phyloP scores from a whole-genome alignment of 2,888 invertebrate genomes.

The Byasa hedistus region DNA sequence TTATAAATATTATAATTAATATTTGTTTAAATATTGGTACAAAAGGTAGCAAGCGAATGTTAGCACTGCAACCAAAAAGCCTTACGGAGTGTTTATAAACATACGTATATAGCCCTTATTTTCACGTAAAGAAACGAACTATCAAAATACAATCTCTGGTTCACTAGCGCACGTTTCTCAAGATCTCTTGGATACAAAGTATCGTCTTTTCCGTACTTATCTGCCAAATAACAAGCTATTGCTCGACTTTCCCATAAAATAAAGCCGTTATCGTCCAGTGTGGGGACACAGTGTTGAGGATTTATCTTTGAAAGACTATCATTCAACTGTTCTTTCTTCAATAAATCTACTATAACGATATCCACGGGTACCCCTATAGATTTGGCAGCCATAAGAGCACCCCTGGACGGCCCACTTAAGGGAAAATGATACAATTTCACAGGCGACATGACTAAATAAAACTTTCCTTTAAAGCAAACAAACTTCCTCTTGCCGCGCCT shows the following conservation, averaged over 20 bases:
- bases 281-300: conserved; percentile 84
- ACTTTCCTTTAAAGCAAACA: not conserved
- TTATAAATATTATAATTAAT: too few relatives aligned
- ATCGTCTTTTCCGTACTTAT: conserved; percentile 81
- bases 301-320: conserved; percentile 74
- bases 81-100: conserved; percentile 37
- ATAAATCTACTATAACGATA: conserved; percentile 74
- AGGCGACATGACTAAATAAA: conserved; percentile 36
- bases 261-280: conserved; percentile 84
- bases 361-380: conserved; percentile 73
- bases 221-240: conserved; percentile 81
- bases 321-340: conserved; percentile 78
- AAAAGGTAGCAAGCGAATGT: not conserved
- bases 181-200: conserved; percentile 81
- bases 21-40: not conserved
- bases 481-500: not conserved
- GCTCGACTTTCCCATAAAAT: conserved; percentile 84
- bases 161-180: conserved; percentile 78
- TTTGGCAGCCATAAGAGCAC: conserved; percentile 80
- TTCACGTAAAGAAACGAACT: conserved; percentile 81
- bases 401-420: conserved; percentile 81
- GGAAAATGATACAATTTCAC: conserved; percentile 80
- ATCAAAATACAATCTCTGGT: conserved; percentile 83
- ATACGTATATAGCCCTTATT: conserved; percentile 82
- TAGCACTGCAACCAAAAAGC: not conserved